A percentile compares a stretch with the other conserved stretches of the same genome.
phyloP scores from a whole-genome alignment of 1,140 invertebrate genomes.

The Glossosoma conforme region DNA sequence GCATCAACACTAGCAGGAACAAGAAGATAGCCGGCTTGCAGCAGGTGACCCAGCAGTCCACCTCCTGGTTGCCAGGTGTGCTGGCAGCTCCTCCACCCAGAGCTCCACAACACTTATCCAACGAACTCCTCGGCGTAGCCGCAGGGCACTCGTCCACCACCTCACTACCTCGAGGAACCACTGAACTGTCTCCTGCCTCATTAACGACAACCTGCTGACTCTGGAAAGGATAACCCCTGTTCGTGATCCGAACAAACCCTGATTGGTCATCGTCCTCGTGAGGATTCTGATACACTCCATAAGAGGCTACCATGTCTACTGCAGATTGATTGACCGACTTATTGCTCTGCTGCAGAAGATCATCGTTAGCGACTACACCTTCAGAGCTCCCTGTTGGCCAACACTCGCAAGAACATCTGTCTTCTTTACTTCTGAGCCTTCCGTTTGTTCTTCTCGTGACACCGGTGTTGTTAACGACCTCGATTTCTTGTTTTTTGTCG shows the following conservation, averaged over 20 bases:
- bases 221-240: slow-evolving; percentile 42
- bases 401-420: slow-evolving; percentile 49
- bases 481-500: slow-evolving; percentile 47
- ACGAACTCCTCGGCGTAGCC: slow-evolving; percentile 4
- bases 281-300: slow-evolving; percentile 47
- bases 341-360: slow-evolving; percentile 37
- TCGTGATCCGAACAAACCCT: slow-evolving; percentile 43
- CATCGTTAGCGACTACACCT: slow-evolving; percentile 39
- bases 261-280: slow-evolving; percentile 47
- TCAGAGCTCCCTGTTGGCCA: slow-evolving; percentile 44
- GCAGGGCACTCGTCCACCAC: slow-evolving; percentile 26
- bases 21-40: slow-evolving; percentile 44
- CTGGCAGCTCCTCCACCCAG: slow-evolving; percentile 8
- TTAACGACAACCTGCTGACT: slow-evolving; percentile 48
- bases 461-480: slow-evolving; percentile 33
- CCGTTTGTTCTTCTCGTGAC: slow-evolving; percentile 39
- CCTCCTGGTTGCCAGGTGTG: slow-evolving; percentile 20
- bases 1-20: slow-evolving; percentile 42
- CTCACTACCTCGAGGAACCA: slow-evolving; percentile 37
- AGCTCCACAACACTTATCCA: slow-evolving; percentile 21
- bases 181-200: slow-evolving; percentile 47
- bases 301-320: slow-evolving; percentile 49
- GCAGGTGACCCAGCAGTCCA: slow-evolving; percentile 37
- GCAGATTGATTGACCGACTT: slow-evolving; percentile 41
- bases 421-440: slow-evolving; percentile 45